Evolutionary conservation across 2,113 vertebrate species (phyloP), one percentile per base, ranked within the genome.

Genomic region (Hippocampus mohnikei): DNA sequence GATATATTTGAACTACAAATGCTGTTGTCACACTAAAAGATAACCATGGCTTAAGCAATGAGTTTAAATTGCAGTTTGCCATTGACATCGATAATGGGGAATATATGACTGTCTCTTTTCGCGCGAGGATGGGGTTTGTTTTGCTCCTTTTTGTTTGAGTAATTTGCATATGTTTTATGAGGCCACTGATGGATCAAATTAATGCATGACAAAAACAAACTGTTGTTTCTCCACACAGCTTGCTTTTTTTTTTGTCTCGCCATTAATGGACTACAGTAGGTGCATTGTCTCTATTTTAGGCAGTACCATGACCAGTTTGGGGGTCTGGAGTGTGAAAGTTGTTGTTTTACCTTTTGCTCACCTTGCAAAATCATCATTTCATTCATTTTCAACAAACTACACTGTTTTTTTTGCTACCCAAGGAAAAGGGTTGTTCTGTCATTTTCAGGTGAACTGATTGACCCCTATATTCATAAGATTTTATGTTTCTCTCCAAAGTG

Each of bases 151-250:
- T 63, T 63, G 20, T 42, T 61, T 61, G 60, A 21, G 9, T 21
- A 9, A 62, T 62, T 62, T 62, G 33, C 60, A 62, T 62, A 61
- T 61, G 8, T 62, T 62, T 62, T 40, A 40, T 62, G 29, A 37
- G 33, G 33, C 18, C 33, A 9, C 16, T 61, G 59, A 21, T 21
- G 8, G 20, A 40, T 29, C 44, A 12, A 64, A 64, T 64, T 64
- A 64, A 23, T 64, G 62, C 40, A 64, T 18, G 6, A 23, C 12
- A 2, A 15, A n/a, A 64, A 64, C n/a, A 40, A 61, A 61, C 59
- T 9, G 25, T 27, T 8, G 6, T 64, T 42, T 23, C 21, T 63
- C 12, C 23, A 3, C 40, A 44, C 11, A 23, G 20, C 61, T 44
- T 25, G 12, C 37, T 18, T 46, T 25, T 42, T 41, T 64, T 62